phyloP scores from a whole-genome alignment of 2,888 invertebrate genomes.

The Theretra japonica region DNA sequence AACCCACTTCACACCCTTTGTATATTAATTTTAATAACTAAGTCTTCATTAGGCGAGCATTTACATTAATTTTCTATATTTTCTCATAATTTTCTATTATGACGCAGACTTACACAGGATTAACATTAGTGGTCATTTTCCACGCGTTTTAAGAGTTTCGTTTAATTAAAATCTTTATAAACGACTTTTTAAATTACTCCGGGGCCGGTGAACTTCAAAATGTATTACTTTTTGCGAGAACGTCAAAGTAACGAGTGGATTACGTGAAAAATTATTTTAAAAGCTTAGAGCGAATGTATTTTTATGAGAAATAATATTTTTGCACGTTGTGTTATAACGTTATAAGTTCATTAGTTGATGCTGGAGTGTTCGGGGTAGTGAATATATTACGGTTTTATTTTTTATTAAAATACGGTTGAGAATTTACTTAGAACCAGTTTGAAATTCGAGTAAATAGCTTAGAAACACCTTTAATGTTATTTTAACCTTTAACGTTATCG shows the following conservation, averaged over 20 bases:
- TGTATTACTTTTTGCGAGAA: conserved; percentile 11
- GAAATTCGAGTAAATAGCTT: too few species aligned
- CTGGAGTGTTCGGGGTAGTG: not conserved
- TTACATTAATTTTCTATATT: not conserved
- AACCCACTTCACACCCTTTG: too few species aligned
- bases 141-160: not conserved
- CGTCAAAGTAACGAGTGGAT: conserved; percentile 23
- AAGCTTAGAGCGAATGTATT: conserved; percentile 9
- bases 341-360: conserved; percentile 16
- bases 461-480: not conserved
- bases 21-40: not conserved
- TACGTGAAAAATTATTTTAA: conserved; percentile 20
- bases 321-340: not conserved
- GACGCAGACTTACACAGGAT: not conserved
- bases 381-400: not conserved
- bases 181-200: conserved; percentile 2
- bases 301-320: conserved; percentile 8
- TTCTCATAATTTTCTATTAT: not conserved
- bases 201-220: conserved; percentile 15
- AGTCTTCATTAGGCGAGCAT: not conserved
- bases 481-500: not conserved
- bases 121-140: conserved; percentile 20
- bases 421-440: not conserved
- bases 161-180: conserved; percentile 19
- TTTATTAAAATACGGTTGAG: not conserved